Evolutionary conservation across 2,888 invertebrate species (phyloP).

Genomic region (Lottia scabra): DNA sequence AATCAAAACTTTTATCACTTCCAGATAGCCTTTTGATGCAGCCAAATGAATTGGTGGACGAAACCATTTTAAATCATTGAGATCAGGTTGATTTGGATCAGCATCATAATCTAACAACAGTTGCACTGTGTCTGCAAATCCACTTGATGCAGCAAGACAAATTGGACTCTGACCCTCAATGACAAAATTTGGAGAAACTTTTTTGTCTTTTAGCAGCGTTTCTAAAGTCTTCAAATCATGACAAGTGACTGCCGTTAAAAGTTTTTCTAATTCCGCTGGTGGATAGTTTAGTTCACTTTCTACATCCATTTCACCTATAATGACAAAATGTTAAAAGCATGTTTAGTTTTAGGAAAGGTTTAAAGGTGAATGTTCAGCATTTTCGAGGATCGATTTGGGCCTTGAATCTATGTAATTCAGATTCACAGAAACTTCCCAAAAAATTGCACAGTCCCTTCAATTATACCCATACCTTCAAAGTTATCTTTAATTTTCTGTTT

Average conservation of each 20-base stretch:
- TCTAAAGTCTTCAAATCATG: slow-evolving; percentile 11
- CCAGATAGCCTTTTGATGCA: slow-evolving; percentile 47
- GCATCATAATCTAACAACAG: slow-evolving; percentile 54
- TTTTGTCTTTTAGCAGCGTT: slow-evolving; percentile 12
- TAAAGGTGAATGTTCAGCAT: too few relatives aligned
- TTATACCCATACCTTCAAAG: too few relatives aligned
- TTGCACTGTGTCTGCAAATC: slow-evolving; percentile 42
- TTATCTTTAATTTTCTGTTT: too few relatives aligned
- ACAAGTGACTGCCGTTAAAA: slow-evolving; percentile 9
- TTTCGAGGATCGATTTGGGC: too few relatives aligned
- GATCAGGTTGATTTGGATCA: slow-evolving; percentile 41
- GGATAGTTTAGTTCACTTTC: not conserved
- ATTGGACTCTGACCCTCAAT: slow-evolving; percentile 44
- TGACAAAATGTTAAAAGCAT: too few relatives aligned
- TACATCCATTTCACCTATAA: too few relatives aligned
- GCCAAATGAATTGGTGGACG: slow-evolving; percentile 60
- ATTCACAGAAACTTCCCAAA: too few relatives aligned
- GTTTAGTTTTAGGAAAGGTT: too few relatives aligned
- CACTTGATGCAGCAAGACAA: slow-evolving; percentile 43
- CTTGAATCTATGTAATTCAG: too few relatives aligned
- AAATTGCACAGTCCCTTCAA: too few relatives aligned
- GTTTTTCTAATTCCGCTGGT: slow-evolving; percentile 1
- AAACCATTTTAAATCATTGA: slow-evolving; percentile 48
- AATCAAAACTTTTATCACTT: slow-evolving; percentile 43
- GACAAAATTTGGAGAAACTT: slow-evolving; percentile 46